Evolutionary conservation across 2,888 invertebrate genomes (phyloP).

Genomic region (Muschampia plurimacula): DNA sequence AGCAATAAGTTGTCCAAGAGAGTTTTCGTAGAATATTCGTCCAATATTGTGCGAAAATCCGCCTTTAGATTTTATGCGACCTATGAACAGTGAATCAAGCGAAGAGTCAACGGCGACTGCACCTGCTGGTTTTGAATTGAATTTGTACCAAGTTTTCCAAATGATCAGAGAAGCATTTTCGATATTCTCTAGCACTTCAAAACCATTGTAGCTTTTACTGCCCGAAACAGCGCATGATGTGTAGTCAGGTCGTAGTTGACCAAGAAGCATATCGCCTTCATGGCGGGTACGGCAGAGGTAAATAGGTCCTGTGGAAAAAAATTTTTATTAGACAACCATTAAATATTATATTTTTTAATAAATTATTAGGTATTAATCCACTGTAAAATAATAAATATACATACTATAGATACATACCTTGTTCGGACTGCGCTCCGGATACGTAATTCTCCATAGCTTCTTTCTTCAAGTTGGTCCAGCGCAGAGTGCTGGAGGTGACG

Average conservation of each 20-base stretch:
- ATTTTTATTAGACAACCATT: neutral
- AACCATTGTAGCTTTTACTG: slow-evolving; percentile 85
- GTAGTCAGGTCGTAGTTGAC: slow-evolving; percentile 87
- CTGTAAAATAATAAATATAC: too few relatives aligned
- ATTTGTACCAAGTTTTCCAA: slow-evolving; percentile 92
- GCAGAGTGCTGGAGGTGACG: slow-evolving; percentile 92
- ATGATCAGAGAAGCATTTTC: slow-evolving; percentile 91
- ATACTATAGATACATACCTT: slow-evolving; percentile 57
- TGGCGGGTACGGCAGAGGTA: slow-evolving; percentile 91
- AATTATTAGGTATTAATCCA: too few relatives aligned
- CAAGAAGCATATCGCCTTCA: slow-evolving; percentile 91
- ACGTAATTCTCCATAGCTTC: slow-evolving; percentile 86
- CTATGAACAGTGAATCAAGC: slow-evolving; percentile 70
- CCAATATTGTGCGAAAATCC: slow-evolving; percentile 88
- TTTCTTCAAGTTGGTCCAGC: slow-evolving; percentile 87
- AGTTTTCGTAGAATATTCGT: slow-evolving; percentile 88
- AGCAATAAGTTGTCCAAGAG: slow-evolving; percentile 89
- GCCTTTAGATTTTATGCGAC: slow-evolving; percentile 65
- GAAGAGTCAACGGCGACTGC: slow-evolving; percentile 87
- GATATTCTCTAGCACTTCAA: slow-evolving; percentile 91
- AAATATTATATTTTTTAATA: neutral
- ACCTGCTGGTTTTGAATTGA: slow-evolving; percentile 87
- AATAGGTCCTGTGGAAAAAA: slow-evolving; percentile 74
- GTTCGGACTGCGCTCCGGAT: slow-evolving; percentile 82
- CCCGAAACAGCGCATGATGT: slow-evolving; percentile 88